Percentiles rank a stretch among this genome's conserved stretches.
These are phyloP conservation scores for Illadopsis cleaveri DNA, from an alignment of 2,113 vertebrate genomes.

Conservation along the genomic window DNA sequence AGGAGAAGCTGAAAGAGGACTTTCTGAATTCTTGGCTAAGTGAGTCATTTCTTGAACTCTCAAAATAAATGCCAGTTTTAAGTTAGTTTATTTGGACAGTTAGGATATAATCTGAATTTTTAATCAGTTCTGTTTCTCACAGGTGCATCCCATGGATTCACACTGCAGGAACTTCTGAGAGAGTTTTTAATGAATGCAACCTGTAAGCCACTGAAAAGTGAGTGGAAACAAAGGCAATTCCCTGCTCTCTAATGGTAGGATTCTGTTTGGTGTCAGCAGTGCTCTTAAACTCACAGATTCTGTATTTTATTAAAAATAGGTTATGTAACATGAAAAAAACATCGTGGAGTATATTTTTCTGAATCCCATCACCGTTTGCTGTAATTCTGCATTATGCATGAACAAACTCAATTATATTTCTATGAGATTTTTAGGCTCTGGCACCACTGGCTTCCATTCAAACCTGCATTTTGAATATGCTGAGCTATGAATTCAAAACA, in stretches of 20 bases:
- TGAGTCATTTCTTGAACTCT: background rate
- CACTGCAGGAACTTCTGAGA: background rate
- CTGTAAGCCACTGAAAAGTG: background rate
- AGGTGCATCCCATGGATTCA: background rate
- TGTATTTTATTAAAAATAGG: background rate
- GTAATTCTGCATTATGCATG: background rate
- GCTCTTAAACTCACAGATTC: background rate
- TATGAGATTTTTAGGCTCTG: background rate
- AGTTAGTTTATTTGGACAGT: background rate
- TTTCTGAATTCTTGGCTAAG: background rate
- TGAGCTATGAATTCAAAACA: background rate
- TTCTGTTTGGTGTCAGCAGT: background rate
- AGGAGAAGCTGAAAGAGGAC: background rate
- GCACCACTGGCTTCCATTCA: background rate
- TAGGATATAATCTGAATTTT: background rate
- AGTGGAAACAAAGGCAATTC: background rate
- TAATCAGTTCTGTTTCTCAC: background rate
- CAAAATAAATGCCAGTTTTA: background rate
- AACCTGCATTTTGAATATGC: background rate
- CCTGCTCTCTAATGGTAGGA: background rate
- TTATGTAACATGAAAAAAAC: background rate
- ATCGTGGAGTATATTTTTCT: background rate
- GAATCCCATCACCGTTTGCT: background rate
- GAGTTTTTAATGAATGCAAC: background rate
- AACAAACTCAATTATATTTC: background rate